phyloP scores from a whole-genome alignment of 2,113 vertebrate species.

The Argyrosomus japonicus region DNA sequence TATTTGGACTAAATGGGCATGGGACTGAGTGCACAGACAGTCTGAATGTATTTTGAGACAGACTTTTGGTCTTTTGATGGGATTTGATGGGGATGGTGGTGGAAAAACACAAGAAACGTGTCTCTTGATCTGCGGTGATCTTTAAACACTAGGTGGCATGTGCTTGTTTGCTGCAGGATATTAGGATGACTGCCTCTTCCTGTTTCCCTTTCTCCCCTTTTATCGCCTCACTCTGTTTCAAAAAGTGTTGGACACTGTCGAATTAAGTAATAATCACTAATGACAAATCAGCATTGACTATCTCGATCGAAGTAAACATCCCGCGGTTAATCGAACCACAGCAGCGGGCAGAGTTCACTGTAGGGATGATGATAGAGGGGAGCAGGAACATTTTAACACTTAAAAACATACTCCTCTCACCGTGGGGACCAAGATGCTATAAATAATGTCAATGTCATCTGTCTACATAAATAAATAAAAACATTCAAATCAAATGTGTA shows the following conservation, averaged over 20 bases:
- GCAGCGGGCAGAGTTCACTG: neutral
- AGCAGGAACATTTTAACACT: neutral
- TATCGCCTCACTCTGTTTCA: neutral
- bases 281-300: slow-evolving; percentile 35
- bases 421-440: neutral
- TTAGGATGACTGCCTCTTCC: neutral
- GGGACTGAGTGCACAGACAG: neutral
- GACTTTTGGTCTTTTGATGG: slow-evolving; percentile 6
- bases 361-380: neutral
- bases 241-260: slow-evolving; percentile 1
- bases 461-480: slow-evolving; percentile 21
- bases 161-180: slow-evolving; percentile 17
- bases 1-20: neutral
- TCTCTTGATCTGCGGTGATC: neutral
- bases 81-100: neutral
- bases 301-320: slow-evolving; percentile 34
- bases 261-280: slow-evolving; percentile 38
- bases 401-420: neutral
- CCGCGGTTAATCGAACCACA: neutral
- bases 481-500: slow-evolving; percentile 32
- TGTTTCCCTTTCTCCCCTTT: neutral
- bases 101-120: neutral
- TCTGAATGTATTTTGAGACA: neutral
- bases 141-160: neutral
- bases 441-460: slow-evolving; percentile 24